Percentiles rank a stretch among this genome's conserved stretches.
phyloP scores from a whole-genome alignment of 2,888 invertebrate species.

The Girardia tigrina region DNA sequence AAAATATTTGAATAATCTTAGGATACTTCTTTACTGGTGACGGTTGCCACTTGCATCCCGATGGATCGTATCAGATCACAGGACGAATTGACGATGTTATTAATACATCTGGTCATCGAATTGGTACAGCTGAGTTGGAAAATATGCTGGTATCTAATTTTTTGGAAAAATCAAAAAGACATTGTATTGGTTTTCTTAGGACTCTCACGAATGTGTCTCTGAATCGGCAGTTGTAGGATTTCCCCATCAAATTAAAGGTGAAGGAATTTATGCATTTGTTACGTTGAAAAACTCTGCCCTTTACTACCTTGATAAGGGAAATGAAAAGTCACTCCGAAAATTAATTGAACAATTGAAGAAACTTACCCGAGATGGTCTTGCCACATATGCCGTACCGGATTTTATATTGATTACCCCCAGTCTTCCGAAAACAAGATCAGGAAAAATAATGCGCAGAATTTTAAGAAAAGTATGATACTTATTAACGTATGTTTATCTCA shows the following conservation, averaged over 20 bases:
- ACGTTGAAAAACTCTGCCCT: slow-evolving; percentile 43
- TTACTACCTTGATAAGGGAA: neutral
- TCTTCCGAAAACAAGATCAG: slow-evolving; percentile 86
- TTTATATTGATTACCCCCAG: slow-evolving; percentile 59
- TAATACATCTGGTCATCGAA: slow-evolving; percentile 53
- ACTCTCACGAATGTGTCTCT: slow-evolving; percentile 50
- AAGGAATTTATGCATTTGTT: slow-evolving; percentile 53
- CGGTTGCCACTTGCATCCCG: slow-evolving; percentile 48
- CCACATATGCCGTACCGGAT: slow-evolving; percentile 53
- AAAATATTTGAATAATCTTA: no score
- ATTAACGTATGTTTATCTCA: neutral
- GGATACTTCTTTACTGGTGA: slow-evolving; percentile 53
- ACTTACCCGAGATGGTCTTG: slow-evolving; percentile 48
- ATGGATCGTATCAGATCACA: slow-evolving; percentile 52
- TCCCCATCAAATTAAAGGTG: slow-evolving; percentile 54
- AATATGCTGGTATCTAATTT: slow-evolving; percentile 50
- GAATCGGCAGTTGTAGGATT: slow-evolving; percentile 54
- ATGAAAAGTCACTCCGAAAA: neutral
- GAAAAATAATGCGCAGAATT: slow-evolving; percentile 91
- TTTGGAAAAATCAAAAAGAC: neutral
- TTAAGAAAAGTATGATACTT: slow-evolving; percentile 69
- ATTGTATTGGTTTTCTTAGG: slow-evolving; percentile 39
- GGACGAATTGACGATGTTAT: slow-evolving; percentile 54
- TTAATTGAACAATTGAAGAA: slow-evolving; percentile 42
- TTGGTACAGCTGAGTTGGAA: slow-evolving; percentile 55